Conservation (phyloP, 2,113 vertebrate genomes). For the Bombycilla garrulus region DNA sequence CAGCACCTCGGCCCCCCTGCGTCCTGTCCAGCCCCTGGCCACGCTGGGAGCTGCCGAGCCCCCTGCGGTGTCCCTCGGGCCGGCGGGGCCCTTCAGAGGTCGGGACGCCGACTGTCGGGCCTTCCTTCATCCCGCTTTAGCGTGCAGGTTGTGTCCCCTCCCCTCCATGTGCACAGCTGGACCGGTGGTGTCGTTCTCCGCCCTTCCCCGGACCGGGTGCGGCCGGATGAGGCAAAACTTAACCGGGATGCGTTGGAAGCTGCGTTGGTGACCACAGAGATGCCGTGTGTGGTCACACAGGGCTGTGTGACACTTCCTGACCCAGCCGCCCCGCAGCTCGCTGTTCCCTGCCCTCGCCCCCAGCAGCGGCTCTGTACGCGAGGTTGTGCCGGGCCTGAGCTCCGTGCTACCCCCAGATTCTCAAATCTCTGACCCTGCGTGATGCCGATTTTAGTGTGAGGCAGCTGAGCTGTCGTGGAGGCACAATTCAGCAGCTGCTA, state of each 20-base stretch:
- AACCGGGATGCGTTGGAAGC: background rate
- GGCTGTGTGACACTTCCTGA: background rate
- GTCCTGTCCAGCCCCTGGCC: no score
- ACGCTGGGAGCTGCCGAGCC: background rate
- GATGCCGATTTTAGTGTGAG: no score
- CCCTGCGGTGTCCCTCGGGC: background rate
- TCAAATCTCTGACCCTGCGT: rapidly evolving
- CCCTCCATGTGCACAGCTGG: background rate
- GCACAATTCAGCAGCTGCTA: background rate
- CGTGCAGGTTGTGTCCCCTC: no score
- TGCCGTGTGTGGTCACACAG: background rate
- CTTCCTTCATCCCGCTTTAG: rapidly evolving
- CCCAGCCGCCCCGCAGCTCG: rapidly evolving
- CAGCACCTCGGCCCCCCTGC: rapidly evolving
- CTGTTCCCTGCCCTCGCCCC: no score
- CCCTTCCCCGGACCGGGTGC: rapidly evolving
- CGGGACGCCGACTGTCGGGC: background rate
- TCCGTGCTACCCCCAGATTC: rapidly evolving
- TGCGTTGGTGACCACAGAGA: background rate
- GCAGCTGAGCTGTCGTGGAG: background rate
- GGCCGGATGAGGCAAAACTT: background rate
- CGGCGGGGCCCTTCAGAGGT: background rate
- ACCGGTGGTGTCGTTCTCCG: rapidly evolving
- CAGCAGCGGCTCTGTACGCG: background rate
- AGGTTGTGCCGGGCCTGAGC: rapidly evolving